phyloP scores from a whole-genome alignment of 2,113 vertebrate genomes.

The Azemiops feae region DNA sequence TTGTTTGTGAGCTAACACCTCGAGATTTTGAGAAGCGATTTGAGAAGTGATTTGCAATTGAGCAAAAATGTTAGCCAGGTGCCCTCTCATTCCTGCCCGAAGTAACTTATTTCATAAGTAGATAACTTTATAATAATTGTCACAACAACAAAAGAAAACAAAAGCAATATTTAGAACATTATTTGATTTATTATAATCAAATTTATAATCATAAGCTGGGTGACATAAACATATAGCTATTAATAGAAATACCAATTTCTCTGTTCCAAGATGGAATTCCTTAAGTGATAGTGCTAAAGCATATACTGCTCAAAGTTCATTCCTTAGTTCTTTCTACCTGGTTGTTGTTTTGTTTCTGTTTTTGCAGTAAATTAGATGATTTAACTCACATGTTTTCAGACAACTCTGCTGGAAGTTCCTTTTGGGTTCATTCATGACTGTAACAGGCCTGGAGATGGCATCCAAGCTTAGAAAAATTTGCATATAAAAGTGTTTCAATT shows the following conservation, averaged over 20 bases:
- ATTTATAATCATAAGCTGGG: neutral
- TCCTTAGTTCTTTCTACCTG: neutral
- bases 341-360: neutral
- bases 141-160: neutral
- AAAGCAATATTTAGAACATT: neutral
- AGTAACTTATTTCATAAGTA: neutral
- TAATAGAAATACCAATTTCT: neutral
- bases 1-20: neutral
- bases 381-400: neutral
- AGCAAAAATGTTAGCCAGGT: neutral
- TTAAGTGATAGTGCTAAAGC: neutral
- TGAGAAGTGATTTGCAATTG: neutral
- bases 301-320: neutral
- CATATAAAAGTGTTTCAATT: neutral
- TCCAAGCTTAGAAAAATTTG: neutral
- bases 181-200: neutral
- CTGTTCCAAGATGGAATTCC: neutral
- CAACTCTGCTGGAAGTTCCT: neutral
- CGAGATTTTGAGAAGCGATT: neutral
- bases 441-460: neutral
- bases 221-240: neutral
- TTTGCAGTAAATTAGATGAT: neutral
- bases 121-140: neutral
- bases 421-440: neutral
- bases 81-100: neutral